Evolutionary conservation across 2,888 invertebrate genomes (phyloP).

Genomic region (Archaeoteleia sp.): DNA sequence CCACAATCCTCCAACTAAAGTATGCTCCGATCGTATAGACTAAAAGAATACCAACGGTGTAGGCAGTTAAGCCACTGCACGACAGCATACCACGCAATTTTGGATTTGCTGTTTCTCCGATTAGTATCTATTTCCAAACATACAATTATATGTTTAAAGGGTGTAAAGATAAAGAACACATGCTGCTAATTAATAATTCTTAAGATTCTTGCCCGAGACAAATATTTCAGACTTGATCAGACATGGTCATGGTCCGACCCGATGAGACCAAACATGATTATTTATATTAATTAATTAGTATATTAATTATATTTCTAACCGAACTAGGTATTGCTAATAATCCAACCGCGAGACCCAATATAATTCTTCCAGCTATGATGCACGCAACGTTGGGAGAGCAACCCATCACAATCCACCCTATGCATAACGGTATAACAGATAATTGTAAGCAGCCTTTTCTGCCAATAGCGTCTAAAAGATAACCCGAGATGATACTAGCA

Average conservation of each 20-base stretch:
- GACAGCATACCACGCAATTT: constrained; percentile 82
- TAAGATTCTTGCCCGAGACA: neutral
- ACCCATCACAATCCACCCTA: constrained; percentile 83
- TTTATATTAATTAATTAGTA: constrained; percentile 13
- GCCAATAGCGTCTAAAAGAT: constrained; percentile 83
- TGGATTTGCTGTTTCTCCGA: constrained; percentile 86
- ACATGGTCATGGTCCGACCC: neutral
- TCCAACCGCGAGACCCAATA: constrained; percentile 85
- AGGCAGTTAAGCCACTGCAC: constrained; percentile 84
- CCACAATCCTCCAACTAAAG: constrained; percentile 83
- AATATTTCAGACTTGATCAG: constrained; percentile 7
- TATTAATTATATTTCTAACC: constrained; percentile 74
- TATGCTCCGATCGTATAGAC: constrained; percentile 83
- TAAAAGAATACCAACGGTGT: constrained; percentile 84
- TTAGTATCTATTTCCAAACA: constrained; percentile 78
- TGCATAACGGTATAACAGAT: constrained; percentile 80
- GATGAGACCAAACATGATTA: constrained; percentile 3
- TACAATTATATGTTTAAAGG: neutral
- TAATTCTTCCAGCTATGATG: constrained; percentile 80
- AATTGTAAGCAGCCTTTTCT: constrained; percentile 81
- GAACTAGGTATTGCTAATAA: constrained; percentile 84
- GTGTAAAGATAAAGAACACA: neutral
- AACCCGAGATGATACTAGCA: constrained; percentile 83
- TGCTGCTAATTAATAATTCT: neutral
- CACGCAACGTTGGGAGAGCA: constrained; percentile 76